Conservation (phyloP, 1,140 invertebrate genomes). For the Lutraria rhynchaena region DNA sequence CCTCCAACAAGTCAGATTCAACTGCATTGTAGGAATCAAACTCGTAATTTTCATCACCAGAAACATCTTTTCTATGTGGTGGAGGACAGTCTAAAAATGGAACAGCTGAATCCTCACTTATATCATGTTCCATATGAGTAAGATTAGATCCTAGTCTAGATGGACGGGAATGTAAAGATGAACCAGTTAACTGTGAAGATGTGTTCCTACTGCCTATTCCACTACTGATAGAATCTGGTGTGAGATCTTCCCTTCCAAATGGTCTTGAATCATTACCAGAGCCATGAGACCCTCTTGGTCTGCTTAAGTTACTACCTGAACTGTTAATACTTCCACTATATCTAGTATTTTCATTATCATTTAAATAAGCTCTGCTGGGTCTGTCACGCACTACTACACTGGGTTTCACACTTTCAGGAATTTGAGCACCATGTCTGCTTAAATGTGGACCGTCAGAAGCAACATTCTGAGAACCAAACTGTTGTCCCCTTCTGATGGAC, state of each 20-base stretch:
- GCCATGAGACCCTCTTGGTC: constrained; percentile 24
- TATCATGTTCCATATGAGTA: constrained; percentile 70
- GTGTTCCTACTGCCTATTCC: constrained; percentile 96
- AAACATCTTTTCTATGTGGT: constrained; percentile 86
- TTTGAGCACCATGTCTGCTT: constrained; percentile 46
- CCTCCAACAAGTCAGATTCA: constrained; percentile 78
- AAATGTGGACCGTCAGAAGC: constrained; percentile 27
- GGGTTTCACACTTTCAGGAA: constrained; percentile 57
- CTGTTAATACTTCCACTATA: constrained; percentile 66
- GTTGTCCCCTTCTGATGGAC: constrained; percentile 5
- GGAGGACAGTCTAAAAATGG: constrained; percentile 53
- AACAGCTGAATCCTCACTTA: constrained; percentile 72
- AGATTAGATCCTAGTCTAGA: constrained; percentile 57
- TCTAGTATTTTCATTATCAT: constrained; percentile 54
- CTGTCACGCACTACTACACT: constrained; percentile 52
- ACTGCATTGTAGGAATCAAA: constrained; percentile 87
- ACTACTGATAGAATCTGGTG: constrained; percentile 88
- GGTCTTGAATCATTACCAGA: constrained; percentile 29
- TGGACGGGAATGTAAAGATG: constrained; percentile 73
- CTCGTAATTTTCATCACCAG: constrained; percentile 97
- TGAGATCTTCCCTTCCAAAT: constrained; percentile 58
- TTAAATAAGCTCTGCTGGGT: constrained; percentile 56
- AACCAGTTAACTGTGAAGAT: constrained; percentile 91
- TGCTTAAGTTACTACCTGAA: constrained; percentile 61
- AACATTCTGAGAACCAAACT: constrained; percentile 26